Evolutionary conservation across 2,797 vertebrate genomes (phyloP).

Genomic region (Notolepis coatsorum): DNA sequence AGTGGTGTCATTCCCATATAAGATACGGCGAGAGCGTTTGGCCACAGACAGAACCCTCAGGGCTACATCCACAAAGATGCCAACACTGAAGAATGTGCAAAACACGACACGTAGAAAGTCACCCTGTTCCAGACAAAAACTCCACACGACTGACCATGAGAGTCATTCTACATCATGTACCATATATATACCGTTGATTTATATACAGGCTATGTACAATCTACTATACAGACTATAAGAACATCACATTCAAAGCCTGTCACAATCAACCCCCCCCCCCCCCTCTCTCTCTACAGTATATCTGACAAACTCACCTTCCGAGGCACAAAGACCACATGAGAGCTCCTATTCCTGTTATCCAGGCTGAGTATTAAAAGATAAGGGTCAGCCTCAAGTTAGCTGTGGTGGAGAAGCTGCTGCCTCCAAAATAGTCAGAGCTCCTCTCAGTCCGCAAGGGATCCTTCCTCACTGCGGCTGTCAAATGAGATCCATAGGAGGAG

Average conservation of each 20-base stretch:
- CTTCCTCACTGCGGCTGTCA: constrained; percentile 65
- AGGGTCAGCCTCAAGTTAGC: constrained; percentile 65
- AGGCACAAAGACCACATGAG: constrained; percentile 67
- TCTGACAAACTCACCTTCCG: constrained; percentile 66
- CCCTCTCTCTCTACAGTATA: constrained; percentile 37
- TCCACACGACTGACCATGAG: no score
- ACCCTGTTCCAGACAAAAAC: constrained; percentile 68
- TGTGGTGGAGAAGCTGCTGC: constrained; percentile 56
- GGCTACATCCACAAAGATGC: no score
- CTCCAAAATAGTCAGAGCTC: constrained; percentile 64
- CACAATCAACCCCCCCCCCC: constrained; percentile 55
- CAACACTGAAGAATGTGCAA: not conserved
- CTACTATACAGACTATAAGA: no score
- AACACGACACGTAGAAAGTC: constrained; percentile 18
- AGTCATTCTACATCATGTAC: constrained; percentile 64
- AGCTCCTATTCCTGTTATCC: constrained; percentile 74
- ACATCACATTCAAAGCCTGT: constrained; percentile 47
- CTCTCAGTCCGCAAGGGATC: constrained; percentile 44
- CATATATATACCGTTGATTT: constrained; percentile 50
- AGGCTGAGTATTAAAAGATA: constrained; percentile 70
- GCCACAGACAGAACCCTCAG: constrained; percentile 14
- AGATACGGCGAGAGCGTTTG: constrained; percentile 11
- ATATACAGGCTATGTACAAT: no score
- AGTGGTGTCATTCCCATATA: not conserved
- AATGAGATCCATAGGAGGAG: constrained; percentile 69